A percentile compares a stretch with the other conserved stretches of the same genome.
These are phyloP conservation scores for Artemia sinica DNA, from an alignment of 2,888 invertebrate species.

Conservation along the genomic window DNA sequence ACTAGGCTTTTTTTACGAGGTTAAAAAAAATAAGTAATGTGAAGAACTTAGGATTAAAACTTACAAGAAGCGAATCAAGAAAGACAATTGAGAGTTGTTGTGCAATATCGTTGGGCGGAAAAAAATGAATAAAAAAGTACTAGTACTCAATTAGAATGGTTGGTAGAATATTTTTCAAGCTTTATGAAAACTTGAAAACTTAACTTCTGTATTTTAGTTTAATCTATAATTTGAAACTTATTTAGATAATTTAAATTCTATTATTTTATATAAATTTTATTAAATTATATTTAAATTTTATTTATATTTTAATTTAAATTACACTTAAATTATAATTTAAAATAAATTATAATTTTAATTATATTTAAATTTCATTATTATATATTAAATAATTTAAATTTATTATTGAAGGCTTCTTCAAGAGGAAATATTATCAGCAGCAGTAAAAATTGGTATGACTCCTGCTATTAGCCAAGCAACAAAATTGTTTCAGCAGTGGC, in stretches of 20 bases:
- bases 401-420: slow-evolving; percentile 44
- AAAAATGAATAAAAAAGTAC: not conserved
- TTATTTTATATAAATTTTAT: no score
- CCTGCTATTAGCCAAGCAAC: slow-evolving; percentile 50
- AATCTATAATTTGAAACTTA: slow-evolving; percentile 17
- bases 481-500: slow-evolving; percentile 52
- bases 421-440: slow-evolving; percentile 49
- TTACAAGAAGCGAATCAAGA: no score
- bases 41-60: no score
- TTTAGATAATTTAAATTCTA: no score
- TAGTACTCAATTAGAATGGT: not conserved
- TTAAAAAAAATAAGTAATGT: no score
- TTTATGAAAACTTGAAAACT: not conserved
- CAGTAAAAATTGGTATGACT: slow-evolving; percentile 51
- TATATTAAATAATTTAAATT: no score
- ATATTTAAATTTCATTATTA: no score
- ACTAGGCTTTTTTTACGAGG: no score
- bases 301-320: slow-evolving; percentile 17
- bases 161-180: not conserved
- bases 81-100: no score
- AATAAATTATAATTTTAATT: not conserved
- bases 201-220: not conserved
- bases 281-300: no score
- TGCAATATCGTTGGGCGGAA: not conserved
- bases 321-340: no score